Evolutionary conservation across 1,140 invertebrate species (phyloP), one percentile per base, ranked within the genome.

Genomic region (Rhyzopertha dominica): DNA sequence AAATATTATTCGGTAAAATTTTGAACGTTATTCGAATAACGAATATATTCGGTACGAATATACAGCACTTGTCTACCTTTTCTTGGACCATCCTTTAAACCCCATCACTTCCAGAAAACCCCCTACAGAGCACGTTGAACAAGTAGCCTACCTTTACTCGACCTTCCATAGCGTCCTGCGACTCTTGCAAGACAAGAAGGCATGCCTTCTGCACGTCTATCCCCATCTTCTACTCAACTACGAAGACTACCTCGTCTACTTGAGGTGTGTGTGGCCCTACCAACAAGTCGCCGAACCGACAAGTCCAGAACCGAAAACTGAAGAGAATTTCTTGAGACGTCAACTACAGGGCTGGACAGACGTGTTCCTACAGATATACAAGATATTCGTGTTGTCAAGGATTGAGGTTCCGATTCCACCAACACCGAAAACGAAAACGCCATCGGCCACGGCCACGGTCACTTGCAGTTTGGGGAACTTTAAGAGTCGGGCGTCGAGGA

Each of bases 341-440:
- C 57, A 54, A 7, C 60, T 53, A 40, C 65, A 65, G 41, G 61
- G 48, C 24, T 71, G 68, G 67, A 36, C 70, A 4, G 68, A 71
- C 30, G 17, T 71, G 1, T 47, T 67, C 22, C 46, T 70, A 16
- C 68, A 71, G 51, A 62, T 51, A 0, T 67, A 60, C 28, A 70
- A 67, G 32, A 54, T 56, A 25, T 53, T 69, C 0, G 42, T 63
- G 3, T 24, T 65, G 12, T 7, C 14, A 36, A 13, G 23, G 54
- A 43, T 42, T 34, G 8, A 22, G 14, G 5, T 24, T 3, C 22
- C 31, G 9, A 43, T 14, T n/a, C n/a, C n/a, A n/a, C n/a, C n/a
- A n/a, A n/a, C n/a, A n/a, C n/a, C n/a, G n/a, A 5, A 13, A 31
- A 13, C 30, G 12, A 5, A 31, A 31, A 7, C 5, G 12, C n/a